Conservation (phyloP, 2,113 vertebrate species). For the Perognathus longimembris region DNA sequence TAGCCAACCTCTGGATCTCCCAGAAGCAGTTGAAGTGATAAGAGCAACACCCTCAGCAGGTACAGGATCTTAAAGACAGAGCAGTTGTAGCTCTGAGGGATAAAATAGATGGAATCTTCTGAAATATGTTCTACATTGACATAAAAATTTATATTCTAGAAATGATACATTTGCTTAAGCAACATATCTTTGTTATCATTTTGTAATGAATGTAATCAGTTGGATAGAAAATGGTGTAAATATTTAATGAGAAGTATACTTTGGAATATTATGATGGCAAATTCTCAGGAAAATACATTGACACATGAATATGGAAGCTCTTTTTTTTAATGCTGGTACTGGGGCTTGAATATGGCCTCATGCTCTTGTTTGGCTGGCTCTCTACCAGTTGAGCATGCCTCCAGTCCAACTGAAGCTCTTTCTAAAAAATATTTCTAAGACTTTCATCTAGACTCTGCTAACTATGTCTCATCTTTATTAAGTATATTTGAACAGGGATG, state of each 20-base stretch:
- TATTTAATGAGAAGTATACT: not conserved
- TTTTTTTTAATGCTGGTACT: too few relatives aligned
- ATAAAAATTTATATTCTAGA: constrained; percentile 10
- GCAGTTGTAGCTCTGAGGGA: not conserved
- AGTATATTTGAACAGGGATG: constrained; percentile 18
- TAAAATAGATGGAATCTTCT: constrained; percentile 8
- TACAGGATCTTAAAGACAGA: constrained; percentile 69
- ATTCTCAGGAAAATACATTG: constrained; percentile 5
- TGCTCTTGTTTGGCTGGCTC: too few relatives aligned
- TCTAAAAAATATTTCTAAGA: not conserved
- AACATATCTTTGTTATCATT: constrained; percentile 39
- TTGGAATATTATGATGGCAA: constrained; percentile 34
- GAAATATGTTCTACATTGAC: not conserved
- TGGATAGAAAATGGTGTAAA: not conserved
- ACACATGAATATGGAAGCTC: not conserved
- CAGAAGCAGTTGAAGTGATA: constrained; percentile 94
- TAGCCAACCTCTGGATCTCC: constrained; percentile 94
- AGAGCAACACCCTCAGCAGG: constrained; percentile 98
- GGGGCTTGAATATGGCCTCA: too few relatives aligned
- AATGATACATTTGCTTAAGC: constrained; percentile 31
- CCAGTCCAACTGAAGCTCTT: not conserved
- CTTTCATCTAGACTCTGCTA: not conserved
- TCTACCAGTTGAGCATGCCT: too few relatives aligned
- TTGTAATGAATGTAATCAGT: constrained; percentile 22
- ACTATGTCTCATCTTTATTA: not conserved